Percentiles rank a stretch among this genome's conserved stretches.
These are phyloP conservation scores for Spizaetus ornatus DNA, from an alignment of 2,113 vertebrate species.

Conservation along the genomic window DNA sequence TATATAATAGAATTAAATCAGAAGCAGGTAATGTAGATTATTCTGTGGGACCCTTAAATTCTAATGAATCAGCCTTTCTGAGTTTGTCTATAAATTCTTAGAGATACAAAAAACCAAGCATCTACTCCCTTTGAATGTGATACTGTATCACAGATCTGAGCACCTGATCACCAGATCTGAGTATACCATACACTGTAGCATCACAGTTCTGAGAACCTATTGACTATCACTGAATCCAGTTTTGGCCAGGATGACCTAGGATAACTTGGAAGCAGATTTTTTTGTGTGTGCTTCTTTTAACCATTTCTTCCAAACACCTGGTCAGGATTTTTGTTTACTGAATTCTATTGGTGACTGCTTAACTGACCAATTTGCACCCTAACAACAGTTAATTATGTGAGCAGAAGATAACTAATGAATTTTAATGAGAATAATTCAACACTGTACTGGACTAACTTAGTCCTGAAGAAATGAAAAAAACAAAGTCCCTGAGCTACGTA, in stretches of 20 bases:
- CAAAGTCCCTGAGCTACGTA: background rate
- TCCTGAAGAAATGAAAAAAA: background rate
- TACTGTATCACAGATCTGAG: background rate
- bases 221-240: background rate
- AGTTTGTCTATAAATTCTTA: background rate
- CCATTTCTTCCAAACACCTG: background rate
- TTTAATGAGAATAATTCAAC: background rate
- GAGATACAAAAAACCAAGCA: background rate
- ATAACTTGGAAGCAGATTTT: background rate
- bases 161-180: background rate
- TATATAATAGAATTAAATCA: background rate
- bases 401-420: background rate
- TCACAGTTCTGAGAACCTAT: background rate
- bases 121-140: background rate
- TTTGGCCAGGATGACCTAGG: background rate
- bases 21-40: background rate
- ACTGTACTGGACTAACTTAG: background rate
- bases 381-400: background rate
- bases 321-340: background rate
- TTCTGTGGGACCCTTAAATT: background rate
- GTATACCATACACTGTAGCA: fast-evolving
- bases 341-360: background rate
- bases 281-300: background rate
- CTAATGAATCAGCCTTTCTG: background rate
- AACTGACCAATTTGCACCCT: background rate